Evolutionary conservation across 2,888 invertebrate genomes (phyloP).

Genomic region (Tipula unca): DNA sequence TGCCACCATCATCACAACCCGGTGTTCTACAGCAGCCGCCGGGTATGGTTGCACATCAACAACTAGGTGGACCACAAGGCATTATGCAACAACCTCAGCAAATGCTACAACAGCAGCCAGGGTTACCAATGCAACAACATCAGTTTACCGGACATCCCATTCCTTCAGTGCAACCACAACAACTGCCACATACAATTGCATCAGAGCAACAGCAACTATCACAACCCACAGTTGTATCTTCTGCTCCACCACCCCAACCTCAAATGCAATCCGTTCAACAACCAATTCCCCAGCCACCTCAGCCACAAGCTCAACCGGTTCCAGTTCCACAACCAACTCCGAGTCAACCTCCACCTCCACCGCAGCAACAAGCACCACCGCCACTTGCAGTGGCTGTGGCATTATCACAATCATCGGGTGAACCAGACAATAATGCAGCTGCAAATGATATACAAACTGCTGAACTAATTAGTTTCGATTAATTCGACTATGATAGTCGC

Average conservation of each 20-base stretch:
- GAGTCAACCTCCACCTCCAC: constrained; percentile 19
- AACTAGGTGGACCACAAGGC: constrained; percentile 27
- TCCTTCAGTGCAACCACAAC: constrained; percentile 27
- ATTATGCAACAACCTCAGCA: constrained; percentile 26
- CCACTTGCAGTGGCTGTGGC: constrained; percentile 28
- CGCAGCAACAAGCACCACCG: constrained; percentile 23
- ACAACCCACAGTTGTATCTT: neutral
- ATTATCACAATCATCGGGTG: constrained; percentile 29
- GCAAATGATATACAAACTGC: constrained; percentile 53
- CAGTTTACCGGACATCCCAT: constrained; percentile 23
- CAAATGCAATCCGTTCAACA: constrained; percentile 31
- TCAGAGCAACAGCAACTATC: constrained; percentile 30
- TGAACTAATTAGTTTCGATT: constrained; percentile 77
- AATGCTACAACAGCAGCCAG: constrained; percentile 28
- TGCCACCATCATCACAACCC: constrained; percentile 35
- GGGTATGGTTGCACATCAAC: constrained; percentile 28
- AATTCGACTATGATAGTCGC: constrained; percentile 30
- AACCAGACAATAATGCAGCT: constrained; percentile 30
- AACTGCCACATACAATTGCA: constrained; percentile 30
- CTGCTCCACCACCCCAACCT: constrained; percentile 30
- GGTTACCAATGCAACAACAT: neutral
- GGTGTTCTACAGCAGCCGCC: constrained; percentile 32
- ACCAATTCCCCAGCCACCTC: constrained; percentile 27
- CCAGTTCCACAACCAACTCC: constrained; percentile 24
- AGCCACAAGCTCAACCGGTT: constrained; percentile 27